Percentiles rank a stretch among this genome's conserved stretches.
phyloP scores from a whole-genome alignment of 2,888 invertebrate genomes.

The Pyrocoelia pectoralis region DNA sequence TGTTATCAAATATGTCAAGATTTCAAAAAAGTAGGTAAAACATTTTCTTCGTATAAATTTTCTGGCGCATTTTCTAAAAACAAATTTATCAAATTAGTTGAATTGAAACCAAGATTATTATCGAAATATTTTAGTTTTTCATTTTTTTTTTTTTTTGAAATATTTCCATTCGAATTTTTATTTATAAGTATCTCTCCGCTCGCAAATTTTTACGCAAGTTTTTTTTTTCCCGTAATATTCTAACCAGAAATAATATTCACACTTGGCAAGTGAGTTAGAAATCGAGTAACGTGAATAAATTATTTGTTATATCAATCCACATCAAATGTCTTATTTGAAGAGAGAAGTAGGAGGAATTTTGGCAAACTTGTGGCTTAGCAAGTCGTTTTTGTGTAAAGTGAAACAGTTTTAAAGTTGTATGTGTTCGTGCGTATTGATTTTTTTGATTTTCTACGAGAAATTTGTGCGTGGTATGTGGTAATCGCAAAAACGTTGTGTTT shows the following conservation, averaged over 20 bases:
- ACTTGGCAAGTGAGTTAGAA: not conserved
- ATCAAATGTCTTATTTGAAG: not conserved
- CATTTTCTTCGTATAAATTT: not conserved
- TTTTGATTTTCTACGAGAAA: too few relatives aligned
- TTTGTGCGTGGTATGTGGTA: not conserved
- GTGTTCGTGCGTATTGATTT: too few relatives aligned
- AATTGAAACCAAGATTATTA: not conserved
- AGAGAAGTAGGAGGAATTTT: not conserved
- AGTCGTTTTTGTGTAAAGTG: too few relatives aligned
- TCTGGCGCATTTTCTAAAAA: conserved; percentile 8
- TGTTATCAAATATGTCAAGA: too few relatives aligned
- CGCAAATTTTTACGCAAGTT: not conserved
- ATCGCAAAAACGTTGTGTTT: not conserved
- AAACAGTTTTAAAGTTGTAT: too few relatives aligned
- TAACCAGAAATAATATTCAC: conserved; percentile 2
- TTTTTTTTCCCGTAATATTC: not conserved
- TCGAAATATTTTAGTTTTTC: not conserved
- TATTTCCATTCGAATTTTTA: not conserved
- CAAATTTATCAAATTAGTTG: conserved; percentile 4
- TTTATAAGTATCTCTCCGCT: conserved; percentile 1
- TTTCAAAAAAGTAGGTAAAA: too few relatives aligned
- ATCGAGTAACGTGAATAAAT: conserved; percentile 2
- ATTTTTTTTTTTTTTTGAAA: not conserved
- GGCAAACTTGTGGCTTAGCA: not conserved
- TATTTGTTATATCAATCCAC: not conserved